Base-by-base conservation (phyloP, 2,888 invertebrate genomes). In the Eupithecia subfuscata region DNA sequence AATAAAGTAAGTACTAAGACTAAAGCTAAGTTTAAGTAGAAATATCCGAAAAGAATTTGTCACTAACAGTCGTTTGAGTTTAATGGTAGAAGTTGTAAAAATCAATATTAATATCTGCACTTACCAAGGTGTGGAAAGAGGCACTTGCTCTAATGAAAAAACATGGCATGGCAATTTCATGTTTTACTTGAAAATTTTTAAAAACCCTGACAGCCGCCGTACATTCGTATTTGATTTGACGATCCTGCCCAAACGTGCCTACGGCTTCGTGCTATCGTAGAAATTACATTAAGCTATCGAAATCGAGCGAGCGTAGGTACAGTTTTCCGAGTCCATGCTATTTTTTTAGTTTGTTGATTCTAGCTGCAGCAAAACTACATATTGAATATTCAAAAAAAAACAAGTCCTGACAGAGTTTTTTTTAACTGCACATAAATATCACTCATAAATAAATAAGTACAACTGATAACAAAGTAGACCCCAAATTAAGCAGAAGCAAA, bases 221-320 rank as follows among this genome's bases (percentile, higher is more conserved):
- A 48, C 48, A n/a, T 48, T 48, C 2, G 45, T 48, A n/a, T 48
- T 48, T 8, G n/a, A 22, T 22, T 56, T 56, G 56, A 22, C 22
- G 56, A 22, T 22, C n/a, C 56, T 56, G 22, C 11, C 56, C 22
- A 22, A n/a, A 22, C 22, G 1, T 48, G 18, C 48, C 48, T 52
- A 52, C 52, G 22, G 56, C 11, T 56, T 22, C 56, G 22, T 56
- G 56, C 56, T 56, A 56, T 56, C 56, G 22, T 22, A 22, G 56
- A 56, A 56, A 56, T 56, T 56, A 56, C n/a, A 56, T 56, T 56
- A 56, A 22, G 11, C 22, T 56, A 56, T 56, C 56, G 56, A 22
- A 56, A 56, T 56, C 22, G 56, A 12, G 22, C 11, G 56, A 56
- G 9, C n/a, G 56, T 9, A 22, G 56, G 56, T 22, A 56, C 11